Conservation (phyloP, 2,888 invertebrate genomes). For the Volucella zonaria region DNA sequence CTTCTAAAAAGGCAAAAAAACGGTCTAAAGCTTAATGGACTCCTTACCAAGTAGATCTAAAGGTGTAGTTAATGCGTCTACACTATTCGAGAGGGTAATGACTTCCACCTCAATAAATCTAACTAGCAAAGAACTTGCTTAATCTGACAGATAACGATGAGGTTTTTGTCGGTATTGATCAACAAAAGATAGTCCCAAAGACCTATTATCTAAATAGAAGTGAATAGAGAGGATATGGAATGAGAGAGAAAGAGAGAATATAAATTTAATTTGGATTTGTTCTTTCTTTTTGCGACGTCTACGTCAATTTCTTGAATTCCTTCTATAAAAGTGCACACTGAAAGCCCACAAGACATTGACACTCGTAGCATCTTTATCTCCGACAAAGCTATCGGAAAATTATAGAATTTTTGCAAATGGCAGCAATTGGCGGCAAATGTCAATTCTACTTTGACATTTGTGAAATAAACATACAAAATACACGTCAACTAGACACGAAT, state of each 20-base stretch:
- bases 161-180: not conserved
- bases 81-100: slow-evolving; percentile 23
- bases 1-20: slow-evolving; percentile 2
- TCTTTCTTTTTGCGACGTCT: not conserved
- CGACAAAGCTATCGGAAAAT: too few species aligned
- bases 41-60: slow-evolving; percentile 14
- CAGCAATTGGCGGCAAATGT: not conserved
- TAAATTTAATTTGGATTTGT: not conserved
- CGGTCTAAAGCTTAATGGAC: slow-evolving; percentile 8
- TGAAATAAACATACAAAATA: too few species aligned
- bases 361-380: not conserved
- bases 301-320: too few species aligned
- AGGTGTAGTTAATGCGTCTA: slow-evolving; percentile 13
- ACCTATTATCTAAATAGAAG: slow-evolving; percentile 22
- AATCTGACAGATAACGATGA: not conserved
- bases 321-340: too few species aligned
- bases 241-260: too few species aligned
- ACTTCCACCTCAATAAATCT: slow-evolving; percentile 12
- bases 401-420: too few species aligned
- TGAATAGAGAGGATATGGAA: not conserved
- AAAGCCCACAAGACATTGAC: too few species aligned
- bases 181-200: slow-evolving; percentile 12
- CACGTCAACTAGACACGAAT: too few species aligned
- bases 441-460: too few species aligned
- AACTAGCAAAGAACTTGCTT: not conserved